These are phyloP conservation scores for Criorhina ranunculi DNA, from an alignment of 2,888 invertebrate species.

Conservation along the genomic window DNA sequence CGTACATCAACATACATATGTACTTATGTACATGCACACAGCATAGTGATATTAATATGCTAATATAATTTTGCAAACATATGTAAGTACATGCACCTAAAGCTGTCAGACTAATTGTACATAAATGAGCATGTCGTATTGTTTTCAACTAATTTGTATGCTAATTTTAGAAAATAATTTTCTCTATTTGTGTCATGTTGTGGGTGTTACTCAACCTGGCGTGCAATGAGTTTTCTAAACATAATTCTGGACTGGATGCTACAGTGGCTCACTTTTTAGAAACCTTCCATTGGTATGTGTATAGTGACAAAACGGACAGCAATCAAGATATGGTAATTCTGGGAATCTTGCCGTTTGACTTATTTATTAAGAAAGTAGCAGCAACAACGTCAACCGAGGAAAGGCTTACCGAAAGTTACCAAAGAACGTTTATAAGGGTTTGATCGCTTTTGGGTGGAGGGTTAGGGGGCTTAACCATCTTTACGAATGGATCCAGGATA, in stretches of 20 bases:
- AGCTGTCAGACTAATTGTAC: conserved; percentile 57
- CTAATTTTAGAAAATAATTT: conserved; percentile 73
- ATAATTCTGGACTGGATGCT: conserved; percentile 42
- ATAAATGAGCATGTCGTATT: conserved; percentile 50
- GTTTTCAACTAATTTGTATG: conserved; percentile 68
- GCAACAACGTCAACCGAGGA: too few species aligned
- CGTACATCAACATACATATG: too few species aligned
- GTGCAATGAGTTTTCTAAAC: conserved; percentile 67
- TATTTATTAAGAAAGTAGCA: conserved; percentile 39
- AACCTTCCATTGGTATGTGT: background rate
- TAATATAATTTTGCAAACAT: background rate
- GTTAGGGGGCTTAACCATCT: too few species aligned
- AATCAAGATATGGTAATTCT: conserved; percentile 50
- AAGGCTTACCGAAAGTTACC: too few species aligned
- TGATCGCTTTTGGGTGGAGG: too few species aligned
- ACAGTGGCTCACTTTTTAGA: background rate
- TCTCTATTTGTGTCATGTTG: conserved; percentile 73
- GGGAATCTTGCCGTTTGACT: conserved; percentile 34
- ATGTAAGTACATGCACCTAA: conserved; percentile 21
- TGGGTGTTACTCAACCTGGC: conserved; percentile 67
- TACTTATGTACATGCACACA: too few species aligned
- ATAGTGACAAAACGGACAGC: conserved; percentile 27
- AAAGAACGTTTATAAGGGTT: too few species aligned
- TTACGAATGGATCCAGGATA: too few species aligned
- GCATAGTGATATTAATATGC: conserved; percentile 59